A percentile compares a stretch with the other conserved stretches of the same genome.
Evolutionary conservation across 2,888 invertebrate genomes (phyloP).

Genomic region (Rugalucina vietnamica): DNA sequence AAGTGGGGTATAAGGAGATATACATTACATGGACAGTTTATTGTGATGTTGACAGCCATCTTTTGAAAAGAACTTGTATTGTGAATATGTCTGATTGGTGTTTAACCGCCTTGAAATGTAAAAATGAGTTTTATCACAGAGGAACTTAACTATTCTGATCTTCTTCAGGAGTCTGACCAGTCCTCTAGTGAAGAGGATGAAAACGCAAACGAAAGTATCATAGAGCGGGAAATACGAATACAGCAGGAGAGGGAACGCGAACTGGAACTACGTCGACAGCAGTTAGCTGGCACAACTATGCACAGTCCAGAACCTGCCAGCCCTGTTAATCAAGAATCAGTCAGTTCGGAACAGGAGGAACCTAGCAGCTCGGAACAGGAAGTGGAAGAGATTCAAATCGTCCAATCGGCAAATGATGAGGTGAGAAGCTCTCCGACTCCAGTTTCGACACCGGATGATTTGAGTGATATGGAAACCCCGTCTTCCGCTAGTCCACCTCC

Average conservation of each 20-base stretch:
- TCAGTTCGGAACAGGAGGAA: conserved; percentile 7
- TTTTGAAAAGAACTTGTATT: too few species aligned
- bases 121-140: too few species aligned
- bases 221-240: conserved; percentile 80
- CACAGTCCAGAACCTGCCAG: neutral
- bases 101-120: too few species aligned
- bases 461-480: conserved; percentile 45
- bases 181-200: conserved; percentile 53
- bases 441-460: conserved; percentile 41
- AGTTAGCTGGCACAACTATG: neutral
- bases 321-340: neutral
- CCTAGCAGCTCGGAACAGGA: conserved; percentile 21
- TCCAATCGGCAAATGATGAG: conserved; percentile 23
- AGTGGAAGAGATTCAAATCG: conserved; percentile 22
- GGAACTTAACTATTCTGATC: too few species aligned
- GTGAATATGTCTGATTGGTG: too few species aligned
- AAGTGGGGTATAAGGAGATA: too few species aligned
- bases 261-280: conserved; percentile 58
- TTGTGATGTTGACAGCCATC: too few species aligned
- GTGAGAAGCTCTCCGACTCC: conserved; percentile 42
- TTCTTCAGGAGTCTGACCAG: conserved; percentile 47
- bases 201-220: conserved; percentile 76
- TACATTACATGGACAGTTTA: too few species aligned
- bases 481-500: conserved; percentile 11
- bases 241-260: conserved; percentile 79